A percentile compares a stretch with the other conserved stretches of the same genome.
These are phyloP conservation scores for Lutraria lutraria DNA, from an alignment of 2,888 invertebrate species.

Conservation along the genomic window DNA sequence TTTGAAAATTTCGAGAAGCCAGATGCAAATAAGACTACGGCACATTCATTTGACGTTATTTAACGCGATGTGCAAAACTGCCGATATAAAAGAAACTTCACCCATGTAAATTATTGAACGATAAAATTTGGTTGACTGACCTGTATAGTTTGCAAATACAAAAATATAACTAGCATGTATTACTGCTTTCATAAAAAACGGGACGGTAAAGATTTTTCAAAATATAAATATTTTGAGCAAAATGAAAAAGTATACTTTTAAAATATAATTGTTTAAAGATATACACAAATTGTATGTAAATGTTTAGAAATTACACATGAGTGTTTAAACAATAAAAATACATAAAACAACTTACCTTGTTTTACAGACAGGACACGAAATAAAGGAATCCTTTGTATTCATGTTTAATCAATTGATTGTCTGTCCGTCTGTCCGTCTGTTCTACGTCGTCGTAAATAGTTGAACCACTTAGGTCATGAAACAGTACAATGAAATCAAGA, in stretches of 20 bases:
- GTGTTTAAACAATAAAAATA: background rate
- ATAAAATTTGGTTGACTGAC: too few species aligned
- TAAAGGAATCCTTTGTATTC: slow-evolving; percentile 26
- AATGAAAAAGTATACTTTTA: background rate
- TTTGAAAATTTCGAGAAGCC: too few species aligned
- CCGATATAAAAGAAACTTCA: too few species aligned
- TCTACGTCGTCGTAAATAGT: too few species aligned
- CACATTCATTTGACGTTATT: too few species aligned
- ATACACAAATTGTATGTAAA: background rate
- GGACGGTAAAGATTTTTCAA: background rate
- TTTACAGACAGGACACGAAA: slow-evolving; percentile 43
- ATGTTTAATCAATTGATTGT: background rate
- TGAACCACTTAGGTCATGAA: too few species aligned
- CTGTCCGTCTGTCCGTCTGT: background rate
- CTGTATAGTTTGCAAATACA: too few species aligned
- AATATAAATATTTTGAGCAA: background rate
- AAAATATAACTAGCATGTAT: too few species aligned
- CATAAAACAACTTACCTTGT: slow-evolving; percentile 21
- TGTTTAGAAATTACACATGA: background rate
- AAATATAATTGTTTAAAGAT: background rate
- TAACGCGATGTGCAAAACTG: too few species aligned
- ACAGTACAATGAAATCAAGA: too few species aligned
- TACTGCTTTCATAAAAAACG: background rate
- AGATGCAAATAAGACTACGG: too few species aligned
- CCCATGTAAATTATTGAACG: too few species aligned